Evolutionary conservation across 2,113 vertebrate species (phyloP).

Genomic region (Sebastes schlegelii): DNA sequence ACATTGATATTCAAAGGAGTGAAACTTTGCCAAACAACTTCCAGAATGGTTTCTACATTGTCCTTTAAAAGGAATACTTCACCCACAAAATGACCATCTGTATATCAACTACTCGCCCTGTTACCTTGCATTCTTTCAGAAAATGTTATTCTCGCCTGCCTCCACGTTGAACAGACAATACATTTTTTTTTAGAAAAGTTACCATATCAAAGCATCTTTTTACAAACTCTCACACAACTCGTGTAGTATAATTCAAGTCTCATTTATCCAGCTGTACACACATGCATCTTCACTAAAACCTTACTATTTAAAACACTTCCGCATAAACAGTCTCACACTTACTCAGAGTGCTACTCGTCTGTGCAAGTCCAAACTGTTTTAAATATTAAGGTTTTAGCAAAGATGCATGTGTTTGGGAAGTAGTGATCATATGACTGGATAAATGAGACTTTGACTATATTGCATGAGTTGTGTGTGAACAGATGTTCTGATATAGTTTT

Average conservation of each 20-base stretch:
- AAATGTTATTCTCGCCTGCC: neutral
- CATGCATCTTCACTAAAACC: neutral
- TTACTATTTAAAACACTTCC: neutral
- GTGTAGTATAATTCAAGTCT: neutral
- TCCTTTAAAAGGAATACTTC: neutral
- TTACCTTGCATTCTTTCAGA: neutral
- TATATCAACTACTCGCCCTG: neutral
- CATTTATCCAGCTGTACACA: neutral
- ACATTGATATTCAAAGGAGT: neutral
- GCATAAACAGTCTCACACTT: neutral
- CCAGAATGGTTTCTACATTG: neutral
- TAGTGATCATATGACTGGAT: neutral
- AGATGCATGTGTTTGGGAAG: neutral
- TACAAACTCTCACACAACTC: neutral
- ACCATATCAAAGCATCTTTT: neutral
- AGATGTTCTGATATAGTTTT: neutral
- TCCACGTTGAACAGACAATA: neutral
- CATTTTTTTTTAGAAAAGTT: neutral
- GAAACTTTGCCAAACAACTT: conserved; percentile 9
- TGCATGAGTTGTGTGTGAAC: neutral
- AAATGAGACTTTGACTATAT: neutral
- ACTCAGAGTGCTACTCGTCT: neutral
- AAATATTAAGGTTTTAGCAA: neutral
- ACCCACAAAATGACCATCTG: neutral
- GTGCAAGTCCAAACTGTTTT: neutral